phyloP scores from a whole-genome alignment of 2,113 vertebrate species.

The Typhlomys cinereus region DNA sequence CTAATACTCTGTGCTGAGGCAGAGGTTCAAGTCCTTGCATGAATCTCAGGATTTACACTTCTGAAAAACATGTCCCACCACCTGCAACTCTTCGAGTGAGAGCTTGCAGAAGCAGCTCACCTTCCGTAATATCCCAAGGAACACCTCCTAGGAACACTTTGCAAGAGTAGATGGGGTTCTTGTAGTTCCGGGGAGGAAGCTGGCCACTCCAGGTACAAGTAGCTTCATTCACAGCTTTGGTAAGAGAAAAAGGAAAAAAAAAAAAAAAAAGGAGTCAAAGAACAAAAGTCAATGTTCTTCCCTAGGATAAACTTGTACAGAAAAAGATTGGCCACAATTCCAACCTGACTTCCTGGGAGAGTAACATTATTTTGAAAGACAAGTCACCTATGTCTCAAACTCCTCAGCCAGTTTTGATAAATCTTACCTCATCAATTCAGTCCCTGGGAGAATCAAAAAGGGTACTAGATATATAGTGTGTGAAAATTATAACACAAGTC shows the following conservation, averaged over 20 bases:
- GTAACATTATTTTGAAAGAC: background rate
- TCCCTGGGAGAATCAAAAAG: background rate
- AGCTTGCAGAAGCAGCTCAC: conserved; percentile 76
- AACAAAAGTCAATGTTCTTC: background rate
- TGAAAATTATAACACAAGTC: background rate
- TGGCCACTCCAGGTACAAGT: conserved; percentile 98
- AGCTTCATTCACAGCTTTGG: conserved; percentile 96
- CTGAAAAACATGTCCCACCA: conserved; percentile 21
- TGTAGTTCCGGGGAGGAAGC: conserved; percentile 96
- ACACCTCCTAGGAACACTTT: conserved; percentile 99
- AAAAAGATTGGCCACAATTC: background rate
- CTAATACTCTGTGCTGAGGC: background rate
- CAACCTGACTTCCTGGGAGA: background rate
- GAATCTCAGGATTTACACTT: background rate
- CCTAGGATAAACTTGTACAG: background rate
- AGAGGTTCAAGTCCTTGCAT: background rate
- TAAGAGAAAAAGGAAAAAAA: background rate
- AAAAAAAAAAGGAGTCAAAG: background rate
- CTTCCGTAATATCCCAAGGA: conserved; percentile 99
- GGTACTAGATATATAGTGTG: background rate
- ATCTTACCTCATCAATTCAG: background rate
- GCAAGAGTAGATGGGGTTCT: conserved; percentile 97
- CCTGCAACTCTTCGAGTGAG: background rate
- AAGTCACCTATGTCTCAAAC: background rate
- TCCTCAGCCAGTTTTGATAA: background rate